Conservation (phyloP, 2,113 vertebrate genomes). For the Anoura caudifer region DNA sequence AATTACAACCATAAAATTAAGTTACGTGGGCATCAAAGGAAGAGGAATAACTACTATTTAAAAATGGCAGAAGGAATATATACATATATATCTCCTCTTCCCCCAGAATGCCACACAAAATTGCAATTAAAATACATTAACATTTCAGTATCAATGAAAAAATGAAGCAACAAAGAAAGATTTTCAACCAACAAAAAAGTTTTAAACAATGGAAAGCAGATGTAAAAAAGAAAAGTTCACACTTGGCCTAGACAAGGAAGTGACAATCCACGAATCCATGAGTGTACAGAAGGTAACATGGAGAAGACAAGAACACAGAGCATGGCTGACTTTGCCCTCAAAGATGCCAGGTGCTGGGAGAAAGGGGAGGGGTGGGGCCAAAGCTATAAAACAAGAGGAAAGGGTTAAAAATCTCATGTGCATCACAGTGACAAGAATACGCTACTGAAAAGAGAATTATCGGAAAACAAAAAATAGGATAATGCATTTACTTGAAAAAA, state of each 20-base stretch:
- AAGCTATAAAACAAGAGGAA: neutral
- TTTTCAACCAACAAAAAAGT: neutral
- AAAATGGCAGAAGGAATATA: neutral
- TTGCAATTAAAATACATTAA: neutral
- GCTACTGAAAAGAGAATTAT: neutral
- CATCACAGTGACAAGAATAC: neutral
- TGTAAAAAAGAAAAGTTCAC: neutral
- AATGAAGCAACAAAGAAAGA: neutral
- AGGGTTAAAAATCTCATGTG: neutral
- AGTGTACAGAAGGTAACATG: neutral
- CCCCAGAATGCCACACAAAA: neutral
- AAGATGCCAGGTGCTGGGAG: neutral
- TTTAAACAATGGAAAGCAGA: neutral
- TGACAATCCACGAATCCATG: neutral
- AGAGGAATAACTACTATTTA: neutral
- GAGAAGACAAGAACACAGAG: neutral
- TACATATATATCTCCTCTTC: neutral
- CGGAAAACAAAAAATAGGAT: neutral
- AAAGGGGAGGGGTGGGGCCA: neutral
- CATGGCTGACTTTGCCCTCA: neutral
- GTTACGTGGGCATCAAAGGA: neutral
- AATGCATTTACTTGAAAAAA: neutral
- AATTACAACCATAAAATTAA: slow-evolving; percentile 22
- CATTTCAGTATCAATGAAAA: neutral
- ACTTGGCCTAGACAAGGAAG: neutral